Evolutionary conservation across 2,113 vertebrate genomes (phyloP), one percentile per base, ranked within the genome.

Genomic region (Catharus fuscescens): DNA sequence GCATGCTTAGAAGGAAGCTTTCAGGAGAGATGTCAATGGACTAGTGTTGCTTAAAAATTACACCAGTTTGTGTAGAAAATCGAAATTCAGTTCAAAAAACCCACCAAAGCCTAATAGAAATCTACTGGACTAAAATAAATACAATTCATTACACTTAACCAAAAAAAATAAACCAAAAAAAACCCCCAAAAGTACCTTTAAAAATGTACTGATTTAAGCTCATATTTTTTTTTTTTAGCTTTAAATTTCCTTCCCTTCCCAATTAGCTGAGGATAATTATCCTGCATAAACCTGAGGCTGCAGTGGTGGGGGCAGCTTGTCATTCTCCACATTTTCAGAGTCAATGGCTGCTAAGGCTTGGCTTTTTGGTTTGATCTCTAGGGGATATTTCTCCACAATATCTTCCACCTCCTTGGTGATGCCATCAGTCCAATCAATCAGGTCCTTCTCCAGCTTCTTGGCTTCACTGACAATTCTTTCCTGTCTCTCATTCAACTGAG

Each of bases 241-340:
- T 91, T 72, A 66, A 70, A 64, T 95, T 90, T 66, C 50, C 8
- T 90, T 91, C 77, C 77, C 78, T 90, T 65, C 90, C 95, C 92
- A 59, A 19, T 59, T 28, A 90, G 92, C 80, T 64, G 86, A 92
- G 73, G 77, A 78, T 31, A 89, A 80, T 98, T 97, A 99, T 67
- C 99, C 99, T 67, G 99, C 98, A 11, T 99, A 99, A 60, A 99
- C 98, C 83, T 99, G 99, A 14, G 99, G 99, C 80, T 98, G 98
- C 86, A 99, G 95, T 0, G 99, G 99, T 2, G 99, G 98, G 5
- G 99, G 99, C 76, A 99, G 98, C 86, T 98, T 98, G 93, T 99
- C 98, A 18, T 98, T 98, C 97, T 99, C 99, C 74, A 98, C 97
- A 7, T 99, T 99, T 90, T 99, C 99, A 44, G 98, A 98, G 96